Conservation (phyloP, 2,888 invertebrate species). For the Archips crataeganus region DNA sequence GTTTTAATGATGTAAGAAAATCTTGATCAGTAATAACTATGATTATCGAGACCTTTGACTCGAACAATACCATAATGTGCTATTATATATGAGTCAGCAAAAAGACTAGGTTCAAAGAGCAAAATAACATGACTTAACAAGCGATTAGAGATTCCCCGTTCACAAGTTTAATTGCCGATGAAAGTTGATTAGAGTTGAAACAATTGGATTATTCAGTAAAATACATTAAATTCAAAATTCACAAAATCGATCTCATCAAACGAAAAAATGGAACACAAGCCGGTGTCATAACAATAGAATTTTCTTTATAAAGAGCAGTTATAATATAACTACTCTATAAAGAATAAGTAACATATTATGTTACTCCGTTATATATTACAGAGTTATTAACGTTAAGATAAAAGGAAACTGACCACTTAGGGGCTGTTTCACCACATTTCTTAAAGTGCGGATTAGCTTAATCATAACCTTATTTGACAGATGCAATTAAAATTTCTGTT, state of each 20-base stretch:
- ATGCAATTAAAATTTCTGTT: no score
- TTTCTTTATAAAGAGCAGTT: no score
- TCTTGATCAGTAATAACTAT: constrained; percentile 6
- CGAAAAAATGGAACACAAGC: neutral
- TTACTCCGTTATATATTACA: no score
- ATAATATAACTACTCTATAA: no score
- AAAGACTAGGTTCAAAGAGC: neutral
- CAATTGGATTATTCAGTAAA: neutral
- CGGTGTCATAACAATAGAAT: no score
- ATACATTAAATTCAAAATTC: neutral
- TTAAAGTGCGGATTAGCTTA: no score
- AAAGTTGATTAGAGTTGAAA: constrained; percentile 4
- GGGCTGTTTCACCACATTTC: no score
- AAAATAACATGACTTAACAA: constrained; percentile 13
- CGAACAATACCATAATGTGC: constrained; percentile 7
- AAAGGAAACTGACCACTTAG: no score
- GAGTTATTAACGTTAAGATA: no score
- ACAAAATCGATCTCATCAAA: neutral
- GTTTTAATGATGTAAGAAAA: constrained; percentile 17
- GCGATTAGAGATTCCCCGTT: neutral
- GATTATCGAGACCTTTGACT: constrained; percentile 19
- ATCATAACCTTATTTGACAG: no score
- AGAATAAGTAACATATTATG: no score
- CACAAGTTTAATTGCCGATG: neutral
- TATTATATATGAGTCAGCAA: constrained; percentile 13